phyloP scores from a whole-genome alignment of 2,888 invertebrate genomes.

The Dryadula phaetusa region DNA sequence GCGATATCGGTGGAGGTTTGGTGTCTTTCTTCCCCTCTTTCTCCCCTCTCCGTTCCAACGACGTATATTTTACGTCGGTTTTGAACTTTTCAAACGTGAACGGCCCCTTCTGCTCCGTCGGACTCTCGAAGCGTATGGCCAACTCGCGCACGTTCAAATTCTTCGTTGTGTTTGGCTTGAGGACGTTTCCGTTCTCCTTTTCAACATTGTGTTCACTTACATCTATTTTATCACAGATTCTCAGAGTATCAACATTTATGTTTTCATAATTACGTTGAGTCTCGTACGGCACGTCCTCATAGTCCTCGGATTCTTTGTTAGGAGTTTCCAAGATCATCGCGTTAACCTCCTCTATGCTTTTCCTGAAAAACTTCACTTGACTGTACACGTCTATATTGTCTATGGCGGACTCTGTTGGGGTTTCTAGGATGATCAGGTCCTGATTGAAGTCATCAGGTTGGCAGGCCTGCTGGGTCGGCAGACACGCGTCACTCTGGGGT shows the following conservation, averaged over 20 bases:
- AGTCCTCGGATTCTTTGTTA: constrained; percentile 61
- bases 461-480: constrained; percentile 84
- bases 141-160: constrained; percentile 85
- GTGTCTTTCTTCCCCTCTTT: constrained; percentile 62
- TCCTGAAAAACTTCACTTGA: constrained; percentile 89
- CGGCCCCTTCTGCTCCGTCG: constrained; percentile 83
- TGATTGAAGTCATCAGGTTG: constrained; percentile 72
- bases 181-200: constrained; percentile 68
- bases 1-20: constrained; percentile 85
- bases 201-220: constrained; percentile 54
- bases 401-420: constrained; percentile 78
- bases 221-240: constrained; percentile 68
- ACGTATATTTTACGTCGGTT: constrained; percentile 71
- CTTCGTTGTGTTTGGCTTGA: constrained; percentile 55
- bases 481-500: constrained; percentile 81
- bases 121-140: constrained; percentile 86
- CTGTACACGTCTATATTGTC: constrained; percentile 86
- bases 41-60: constrained; percentile 65
- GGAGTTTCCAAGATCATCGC: constrained; percentile 73
- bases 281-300: constrained; percentile 67
- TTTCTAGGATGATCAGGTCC: constrained; percentile 81
- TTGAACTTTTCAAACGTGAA: constrained; percentile 83
- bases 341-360: constrained; percentile 89
- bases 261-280: constrained; percentile 68
- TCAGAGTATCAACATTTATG: constrained; percentile 66